phyloP scores from a whole-genome alignment of 64 coral and sea anemone species.

The Acropora yongei region DNA sequence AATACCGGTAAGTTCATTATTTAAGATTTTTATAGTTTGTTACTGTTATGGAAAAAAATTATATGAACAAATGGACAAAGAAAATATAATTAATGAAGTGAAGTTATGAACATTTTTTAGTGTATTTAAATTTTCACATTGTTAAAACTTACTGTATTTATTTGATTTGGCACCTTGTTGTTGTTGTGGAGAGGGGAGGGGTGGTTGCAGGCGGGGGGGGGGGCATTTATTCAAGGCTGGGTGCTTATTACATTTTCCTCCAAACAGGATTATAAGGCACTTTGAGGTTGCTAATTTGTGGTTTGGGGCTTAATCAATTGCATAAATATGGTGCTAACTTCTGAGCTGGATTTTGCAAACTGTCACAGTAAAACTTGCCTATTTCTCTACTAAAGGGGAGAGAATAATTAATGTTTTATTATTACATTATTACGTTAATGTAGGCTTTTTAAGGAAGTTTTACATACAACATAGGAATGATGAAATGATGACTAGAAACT shows the following conservation, averaged over 20 bases:
- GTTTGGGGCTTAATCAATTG: not conserved
- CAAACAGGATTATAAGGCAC: too few species aligned
- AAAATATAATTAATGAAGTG: conserved; percentile 4
- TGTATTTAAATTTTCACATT: conserved; percentile 9
- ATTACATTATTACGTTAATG: not conserved
- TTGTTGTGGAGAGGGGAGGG: not conserved
- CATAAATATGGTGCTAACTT: conserved; percentile 1
- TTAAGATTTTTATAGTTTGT: not conserved
- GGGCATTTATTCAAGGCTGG: not conserved
- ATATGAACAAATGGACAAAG: conserved; percentile 3
- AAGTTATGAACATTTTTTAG: conserved; percentile 4
- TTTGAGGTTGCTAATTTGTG: not conserved
- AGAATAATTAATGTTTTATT: conserved; percentile 6
- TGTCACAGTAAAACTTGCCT: not conserved
- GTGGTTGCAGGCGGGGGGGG: not conserved
- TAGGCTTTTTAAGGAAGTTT: too few species aligned
- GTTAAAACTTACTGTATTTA: conserved; percentile 4
- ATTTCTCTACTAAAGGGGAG: conserved; percentile 1
- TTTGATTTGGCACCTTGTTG: not conserved
- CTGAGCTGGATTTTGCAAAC: not conserved
- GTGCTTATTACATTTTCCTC: not conserved
- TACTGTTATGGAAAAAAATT: not conserved
- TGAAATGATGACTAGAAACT: not conserved
- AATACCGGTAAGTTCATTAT: not conserved
- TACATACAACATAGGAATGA: too few species aligned